Conservation (phyloP, 2,113 vertebrate genomes). For the Junco hyemalis region DNA sequence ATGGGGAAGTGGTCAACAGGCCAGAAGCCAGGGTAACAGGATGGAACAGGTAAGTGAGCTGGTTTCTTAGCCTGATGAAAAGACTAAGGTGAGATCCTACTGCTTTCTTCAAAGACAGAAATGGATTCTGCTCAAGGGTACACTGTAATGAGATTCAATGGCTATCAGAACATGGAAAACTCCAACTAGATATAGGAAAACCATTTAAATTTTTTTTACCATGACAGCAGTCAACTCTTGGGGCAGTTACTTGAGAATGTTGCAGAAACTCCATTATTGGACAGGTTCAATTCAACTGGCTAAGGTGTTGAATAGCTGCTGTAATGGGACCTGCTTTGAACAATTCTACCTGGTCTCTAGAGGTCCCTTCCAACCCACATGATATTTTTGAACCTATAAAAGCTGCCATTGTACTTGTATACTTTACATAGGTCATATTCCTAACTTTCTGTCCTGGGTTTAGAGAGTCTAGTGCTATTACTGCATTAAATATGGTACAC, state of each 20-base stretch:
- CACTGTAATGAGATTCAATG: not conserved
- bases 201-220: not conserved
- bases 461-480: not conserved
- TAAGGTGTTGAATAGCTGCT: not conserved
- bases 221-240: not conserved
- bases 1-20: not conserved
- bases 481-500: not conserved
- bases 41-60: not conserved
- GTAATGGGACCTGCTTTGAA: not conserved
- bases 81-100: not conserved
- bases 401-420: not conserved
- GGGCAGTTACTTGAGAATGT: not conserved
- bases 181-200: not conserved
- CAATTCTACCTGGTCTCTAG: not conserved
- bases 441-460: not conserved
- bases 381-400: not conserved
- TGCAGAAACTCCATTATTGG: not conserved
- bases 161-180: not conserved
- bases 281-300: not conserved
- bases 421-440: not conserved
- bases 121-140: not conserved
- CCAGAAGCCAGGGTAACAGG: not conserved
- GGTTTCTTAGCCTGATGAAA: not conserved
- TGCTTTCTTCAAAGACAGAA: not conserved
- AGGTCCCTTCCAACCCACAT: not conserved